A percentile compares a stretch with the other conserved stretches of the same genome.
These are phyloP conservation scores for Tetraodon nigroviridis DNA, from an alignment of 2,113 vertebrate species.

Conservation along the genomic window DNA sequence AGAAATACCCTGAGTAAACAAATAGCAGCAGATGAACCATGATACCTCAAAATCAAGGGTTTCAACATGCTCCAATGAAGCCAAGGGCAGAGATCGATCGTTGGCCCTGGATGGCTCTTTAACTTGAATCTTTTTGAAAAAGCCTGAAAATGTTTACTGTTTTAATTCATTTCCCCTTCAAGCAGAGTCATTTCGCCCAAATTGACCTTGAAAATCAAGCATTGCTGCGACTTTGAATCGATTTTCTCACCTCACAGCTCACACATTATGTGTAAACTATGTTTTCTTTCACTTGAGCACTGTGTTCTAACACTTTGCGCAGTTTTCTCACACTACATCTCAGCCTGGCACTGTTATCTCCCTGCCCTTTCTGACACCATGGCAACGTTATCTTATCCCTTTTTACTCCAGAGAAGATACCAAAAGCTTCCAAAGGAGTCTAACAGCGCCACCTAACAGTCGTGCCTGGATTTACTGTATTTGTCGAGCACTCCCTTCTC, in stretches of 20 bases:
- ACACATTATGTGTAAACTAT: constrained; percentile 38
- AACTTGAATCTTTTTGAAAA: constrained; percentile 20
- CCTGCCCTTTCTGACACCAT: constrained; percentile 26
- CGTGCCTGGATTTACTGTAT: too few species aligned
- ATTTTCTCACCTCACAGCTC: constrained; percentile 22
- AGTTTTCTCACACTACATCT: constrained; percentile 36
- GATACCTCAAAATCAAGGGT: constrained; percentile 36
- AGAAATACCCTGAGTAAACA: constrained; percentile 28
- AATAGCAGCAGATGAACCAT: constrained; percentile 22
- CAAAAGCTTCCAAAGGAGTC: constrained; percentile 26
- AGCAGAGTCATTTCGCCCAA: constrained; percentile 12
- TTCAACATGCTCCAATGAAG: constrained; percentile 39
- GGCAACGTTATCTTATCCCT: constrained; percentile 23
- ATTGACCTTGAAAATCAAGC: constrained; percentile 5
- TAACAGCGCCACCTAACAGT: too few species aligned
- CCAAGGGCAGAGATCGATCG: constrained; percentile 48
- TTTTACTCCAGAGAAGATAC: constrained; percentile 35
- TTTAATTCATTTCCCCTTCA: constrained; percentile 27
- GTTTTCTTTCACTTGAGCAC: constrained; percentile 31
- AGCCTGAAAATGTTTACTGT: too few species aligned
- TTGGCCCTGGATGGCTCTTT: constrained; percentile 41
- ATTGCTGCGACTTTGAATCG: constrained; percentile 9
- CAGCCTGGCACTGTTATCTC: constrained; percentile 15
- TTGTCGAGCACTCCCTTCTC: too few species aligned
- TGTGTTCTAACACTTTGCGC: constrained; percentile 48